Conservation (phyloP, 2,113 vertebrate genomes). For the Polyodon spathula region DNA sequence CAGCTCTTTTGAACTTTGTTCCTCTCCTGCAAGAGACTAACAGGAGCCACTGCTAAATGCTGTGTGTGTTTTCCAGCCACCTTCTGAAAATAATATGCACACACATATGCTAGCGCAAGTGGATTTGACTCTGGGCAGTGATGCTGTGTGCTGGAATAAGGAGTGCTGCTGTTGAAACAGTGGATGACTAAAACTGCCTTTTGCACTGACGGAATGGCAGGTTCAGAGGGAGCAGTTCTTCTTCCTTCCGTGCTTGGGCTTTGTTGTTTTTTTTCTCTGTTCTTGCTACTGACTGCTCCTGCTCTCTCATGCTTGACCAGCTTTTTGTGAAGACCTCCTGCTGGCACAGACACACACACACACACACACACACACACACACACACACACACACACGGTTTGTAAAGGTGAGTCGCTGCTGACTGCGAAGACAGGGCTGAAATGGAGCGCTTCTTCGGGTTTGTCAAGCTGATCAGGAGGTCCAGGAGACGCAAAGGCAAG, state of each 20-base stretch:
- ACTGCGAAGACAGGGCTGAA: constrained; percentile 16
- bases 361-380: constrained; percentile 13
- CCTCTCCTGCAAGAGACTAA: constrained; percentile 10
- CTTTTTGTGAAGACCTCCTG: background rate
- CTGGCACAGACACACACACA: constrained; percentile 5
- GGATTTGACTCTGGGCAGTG: too few relatives aligned
- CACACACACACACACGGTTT: constrained; percentile 12
- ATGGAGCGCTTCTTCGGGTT: constrained; percentile 94
- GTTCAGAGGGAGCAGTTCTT: too few relatives aligned
- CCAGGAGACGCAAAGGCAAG: constrained; percentile 86
- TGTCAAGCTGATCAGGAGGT: constrained; percentile 82
- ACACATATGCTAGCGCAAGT: too few relatives aligned
- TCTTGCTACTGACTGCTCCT: too few relatives aligned
- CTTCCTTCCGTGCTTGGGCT: too few relatives aligned
- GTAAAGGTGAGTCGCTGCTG: constrained; percentile 29
- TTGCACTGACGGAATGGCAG: too few relatives aligned
- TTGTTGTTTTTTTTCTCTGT: too few relatives aligned
- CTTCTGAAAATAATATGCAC: background rate
- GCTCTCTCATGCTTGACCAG: too few relatives aligned
- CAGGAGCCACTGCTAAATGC: background rate
- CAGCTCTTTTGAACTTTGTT: constrained; percentile 57
- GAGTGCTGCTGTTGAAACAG: too few relatives aligned
- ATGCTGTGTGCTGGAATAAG: too few relatives aligned
- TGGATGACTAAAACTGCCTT: too few relatives aligned
- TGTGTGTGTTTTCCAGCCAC: background rate